Base-by-base conservation (phyloP, 2,888 invertebrate genomes). In the Drosophila ustulata region DNA sequence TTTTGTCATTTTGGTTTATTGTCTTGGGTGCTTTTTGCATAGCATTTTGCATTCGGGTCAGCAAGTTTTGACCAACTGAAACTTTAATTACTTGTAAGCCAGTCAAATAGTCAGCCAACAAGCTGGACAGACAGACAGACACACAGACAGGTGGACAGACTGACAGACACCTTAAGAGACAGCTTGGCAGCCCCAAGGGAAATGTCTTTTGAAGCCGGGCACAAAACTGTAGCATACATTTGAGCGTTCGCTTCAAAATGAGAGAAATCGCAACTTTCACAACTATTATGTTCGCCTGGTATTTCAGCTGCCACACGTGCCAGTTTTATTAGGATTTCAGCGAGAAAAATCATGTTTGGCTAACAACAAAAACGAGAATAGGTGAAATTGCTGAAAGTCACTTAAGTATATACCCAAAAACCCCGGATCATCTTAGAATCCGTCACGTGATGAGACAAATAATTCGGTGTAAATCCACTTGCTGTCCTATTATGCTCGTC, bases 61-160 rank as follows among this genome's bases (percentile, higher is more conserved):
- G 23, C 56, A 59, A 65, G 43, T 59, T 64, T 55, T 75, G 58
- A 46, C 49, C 72, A 64, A 43, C 65, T 59, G 34, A 64, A 47
- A 71, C 71, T 76, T 73, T 76, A 56, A 71, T 71, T 71, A 64
- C 58, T 39, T 56, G 32, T 8, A 32, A 51, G 52, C 25, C 56
- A 50, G 53, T 18, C 8, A 50, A 50, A 4, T 1, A 18, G 32
- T 7, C 28, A 26, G 49, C 23, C 25, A 43, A 32, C 4, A 1
- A 18, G 52, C 7, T 23, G 37, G 41, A 25, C 41, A 41, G 34
- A 6, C 18, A 45, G 37, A 11, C 23, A 41, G 23, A 23, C 34
- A 34, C 18, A 18, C 18, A 18, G 18, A 18, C 18, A 37, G 37
- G 4, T n/a, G 37, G 39, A 39, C 39, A 39, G 7, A 3, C 8